phyloP scores from a whole-genome alignment of 2,113 vertebrate genomes.

The Columba janthina region DNA sequence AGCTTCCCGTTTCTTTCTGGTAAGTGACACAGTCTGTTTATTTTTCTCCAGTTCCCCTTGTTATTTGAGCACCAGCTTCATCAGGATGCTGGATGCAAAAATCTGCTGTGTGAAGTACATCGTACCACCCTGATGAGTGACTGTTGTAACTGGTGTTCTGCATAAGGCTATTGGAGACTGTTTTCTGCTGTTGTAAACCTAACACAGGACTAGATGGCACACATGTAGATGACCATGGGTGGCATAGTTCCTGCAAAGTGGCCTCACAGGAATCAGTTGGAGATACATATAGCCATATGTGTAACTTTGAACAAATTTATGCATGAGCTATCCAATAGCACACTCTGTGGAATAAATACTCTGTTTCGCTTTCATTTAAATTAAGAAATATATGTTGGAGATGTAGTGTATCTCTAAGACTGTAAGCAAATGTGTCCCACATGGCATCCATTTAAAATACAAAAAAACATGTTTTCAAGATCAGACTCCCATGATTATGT shows the following conservation, averaged over 20 bases:
- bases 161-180: not conserved
- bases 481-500: not conserved
- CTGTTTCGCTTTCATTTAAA: not conserved
- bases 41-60: not conserved
- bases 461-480: not conserved
- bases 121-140: not conserved
- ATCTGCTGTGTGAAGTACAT: not conserved
- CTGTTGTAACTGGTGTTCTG: not conserved
- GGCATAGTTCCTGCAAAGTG: not conserved
- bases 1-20: not conserved
- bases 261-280: constrained; percentile 11
- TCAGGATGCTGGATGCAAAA: not conserved
- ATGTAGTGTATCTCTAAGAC: not conserved
- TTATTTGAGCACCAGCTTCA: not conserved
- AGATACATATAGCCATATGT: not conserved
- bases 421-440: not conserved
- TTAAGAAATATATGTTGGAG: not conserved
- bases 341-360: constrained; percentile 28
- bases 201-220: not conserved
- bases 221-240: not conserved
- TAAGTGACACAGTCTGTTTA: not conserved
- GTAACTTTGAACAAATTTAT: not conserved
- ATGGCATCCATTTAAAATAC: not conserved
- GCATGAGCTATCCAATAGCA: not conserved
- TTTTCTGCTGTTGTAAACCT: not conserved